Evolutionary conservation across 2,113 vertebrate species (phyloP).

Genomic region (Gymnobelideus leadbeateri): DNA sequence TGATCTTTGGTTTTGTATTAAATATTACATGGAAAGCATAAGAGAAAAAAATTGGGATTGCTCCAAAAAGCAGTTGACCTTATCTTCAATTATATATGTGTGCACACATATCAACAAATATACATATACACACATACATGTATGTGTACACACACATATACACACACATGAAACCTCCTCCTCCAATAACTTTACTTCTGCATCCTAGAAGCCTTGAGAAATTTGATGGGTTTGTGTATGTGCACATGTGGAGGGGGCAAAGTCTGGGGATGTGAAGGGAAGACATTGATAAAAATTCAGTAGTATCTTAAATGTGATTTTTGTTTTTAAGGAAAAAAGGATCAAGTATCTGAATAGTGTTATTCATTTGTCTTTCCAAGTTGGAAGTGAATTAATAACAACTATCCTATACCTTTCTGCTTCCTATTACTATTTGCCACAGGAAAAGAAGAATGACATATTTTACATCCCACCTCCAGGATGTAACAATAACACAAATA

Average conservation of each 20-base stretch:
- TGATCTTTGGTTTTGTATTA: neutral
- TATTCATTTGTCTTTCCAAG: conserved; percentile 14
- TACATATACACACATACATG: no score
- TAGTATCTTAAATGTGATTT: neutral
- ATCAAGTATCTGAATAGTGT: conserved; percentile 14
- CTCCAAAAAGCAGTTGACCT: neutral
- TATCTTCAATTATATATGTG: neutral
- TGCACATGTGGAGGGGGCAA: neutral
- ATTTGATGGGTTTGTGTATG: neutral
- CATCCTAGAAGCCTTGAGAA: neutral
- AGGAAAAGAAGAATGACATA: conserved; percentile 29
- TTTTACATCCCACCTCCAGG: conserved; percentile 8
- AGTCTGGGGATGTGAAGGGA: neutral
- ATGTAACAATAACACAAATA: conserved; percentile 50
- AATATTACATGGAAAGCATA: neutral
- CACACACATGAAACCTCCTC: neutral
- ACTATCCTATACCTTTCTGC: conserved; percentile 20
- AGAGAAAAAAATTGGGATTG: neutral
- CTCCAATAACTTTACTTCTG: neutral
- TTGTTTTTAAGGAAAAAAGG: neutral
- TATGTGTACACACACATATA: no score
- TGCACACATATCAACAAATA: no score
- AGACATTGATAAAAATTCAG: neutral
- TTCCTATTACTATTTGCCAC: neutral
- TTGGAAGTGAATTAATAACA: conserved; percentile 27